Base-by-base conservation (phyloP, 2,888 invertebrate species). In the Alcis repandata region DNA sequence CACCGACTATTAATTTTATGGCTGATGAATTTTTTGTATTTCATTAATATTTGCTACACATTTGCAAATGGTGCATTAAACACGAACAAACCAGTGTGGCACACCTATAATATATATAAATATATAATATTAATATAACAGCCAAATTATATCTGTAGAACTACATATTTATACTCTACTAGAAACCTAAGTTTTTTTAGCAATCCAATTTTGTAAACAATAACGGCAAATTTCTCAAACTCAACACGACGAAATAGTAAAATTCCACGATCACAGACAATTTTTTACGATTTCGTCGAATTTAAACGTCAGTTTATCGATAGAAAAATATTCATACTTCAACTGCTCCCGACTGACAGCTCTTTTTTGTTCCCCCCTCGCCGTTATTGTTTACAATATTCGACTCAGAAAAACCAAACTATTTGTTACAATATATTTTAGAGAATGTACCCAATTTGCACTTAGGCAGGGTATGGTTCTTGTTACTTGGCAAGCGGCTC, bases 401-500 rank as follows among this genome's bases (percentile, higher is more conserved):
- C 8, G 22, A 15, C 27, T 10, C 40, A 36, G 36, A 40, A 15
- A 53, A 22, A 53, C 40, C 27, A 53, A 6, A 58, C 60, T 52
- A 61, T 48, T 32, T 27, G 40, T 27, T 56, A 46, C 49, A 46
- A 40, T 0, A 17, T 53, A 40, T 63, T 36, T 33, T 6, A 66
- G 62, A 71, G 51, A 62, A n/a, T 63, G 69, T 88, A 89, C 89
- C 89, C 83, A 80, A 80, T 75, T 80, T 85, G 87, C 92, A 91
- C 81, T 92, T 93, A 79, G 93, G 93, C 75, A 93, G 84, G 58
- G 93, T 92, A 79, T 93, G 92, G 71, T 87, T 89, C 88, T 90
- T 92, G 86, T 84, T 86, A 80, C 78, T 86, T 70, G 84, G 82
- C 49, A 83, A 76, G 75, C 85, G 84, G 69, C 90, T 80, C 13